Evolutionary conservation across 2,888 invertebrate species (phyloP), one percentile per base, ranked within the genome.

Genomic region (Drosophila kuntzei): DNA sequence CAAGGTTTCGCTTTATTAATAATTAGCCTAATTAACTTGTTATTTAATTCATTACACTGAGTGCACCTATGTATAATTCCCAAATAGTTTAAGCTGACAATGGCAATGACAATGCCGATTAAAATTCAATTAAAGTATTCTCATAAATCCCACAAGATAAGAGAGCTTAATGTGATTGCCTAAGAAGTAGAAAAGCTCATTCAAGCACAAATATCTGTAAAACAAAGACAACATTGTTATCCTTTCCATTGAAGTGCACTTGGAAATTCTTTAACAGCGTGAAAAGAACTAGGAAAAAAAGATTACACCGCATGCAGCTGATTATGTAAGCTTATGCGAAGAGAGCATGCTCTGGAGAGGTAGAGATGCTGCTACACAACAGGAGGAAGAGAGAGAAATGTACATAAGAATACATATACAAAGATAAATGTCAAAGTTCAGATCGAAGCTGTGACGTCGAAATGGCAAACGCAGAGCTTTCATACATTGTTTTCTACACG

Each of bases 401-500:
- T 18, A 41, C 18, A 14, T 27, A 39, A 2, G 47, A 47, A 37
- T 14, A 20, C 36, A 57, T 11, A 39, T 44, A 44, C 16, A 41
- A 29, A 49, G 41, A 61, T 61, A 77, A 89, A 85, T 89, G 90
- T 65, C 87, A 85, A 88, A 88, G 89, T 80, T 74, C 87, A 69
- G 39, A 36, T 64, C 47, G 39, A 37, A 32, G 37, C 22, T 36
- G 51, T 82, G 87, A 87, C 84, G 89, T 84, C 71, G 70, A 65
- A 70, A 55, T 61, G 55, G 46, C 60, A 64, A 32, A 54, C 20
- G 29, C 34, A 53, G 55, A 79, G 69, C 65, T 82, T 72, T 68
- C 29, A 14, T 71, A 50, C 70, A 27, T 55, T 55, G 11, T 39
- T 55, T 16, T 57, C 20, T n/a, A 34, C 51, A 27, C 55, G 12